Conservation (phyloP, 2,797 vertebrate genomes). For the Chelon labrosus region DNA sequence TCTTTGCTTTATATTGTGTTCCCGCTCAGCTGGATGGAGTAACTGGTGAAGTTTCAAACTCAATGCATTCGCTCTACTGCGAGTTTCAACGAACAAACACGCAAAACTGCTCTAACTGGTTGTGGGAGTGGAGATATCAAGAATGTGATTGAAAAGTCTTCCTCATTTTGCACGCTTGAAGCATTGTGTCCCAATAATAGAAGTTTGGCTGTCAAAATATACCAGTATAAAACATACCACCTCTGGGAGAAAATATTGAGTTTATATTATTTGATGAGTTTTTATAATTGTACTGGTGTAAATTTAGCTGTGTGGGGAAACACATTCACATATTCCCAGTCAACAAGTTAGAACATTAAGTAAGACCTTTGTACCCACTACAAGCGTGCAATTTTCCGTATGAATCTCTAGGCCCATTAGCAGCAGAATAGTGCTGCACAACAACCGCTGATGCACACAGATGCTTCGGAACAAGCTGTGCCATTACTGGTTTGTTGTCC, state of each 20-base stretch:
- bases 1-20: constrained; percentile 57
- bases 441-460: constrained; percentile 46
- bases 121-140: constrained; percentile 1
- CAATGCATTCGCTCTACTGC: constrained; percentile 17
- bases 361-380: constrained; percentile 33
- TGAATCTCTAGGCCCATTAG: constrained; percentile 64
- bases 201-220: background rate
- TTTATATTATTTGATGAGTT: background rate
- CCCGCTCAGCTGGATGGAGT: constrained; percentile 47
- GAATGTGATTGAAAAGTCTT: constrained; percentile 8
- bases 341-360: constrained; percentile 29
- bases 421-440: constrained; percentile 46
- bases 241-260: background rate
- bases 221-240: no score
- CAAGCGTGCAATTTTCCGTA: constrained; percentile 37
- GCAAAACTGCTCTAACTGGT: constrained; percentile 8
- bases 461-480: constrained; percentile 67
- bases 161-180: background rate
- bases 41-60: constrained; percentile 42
- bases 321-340: constrained; percentile 5
- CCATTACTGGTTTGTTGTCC: constrained; percentile 74
- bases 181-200: background rate
- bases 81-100: constrained; percentile 17
- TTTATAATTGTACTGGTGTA: background rate
- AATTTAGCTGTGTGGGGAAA: background rate